These are phyloP conservation scores for Scarus forsteni DNA, from an alignment of 2,797 vertebrate species.

Conservation along the genomic window DNA sequence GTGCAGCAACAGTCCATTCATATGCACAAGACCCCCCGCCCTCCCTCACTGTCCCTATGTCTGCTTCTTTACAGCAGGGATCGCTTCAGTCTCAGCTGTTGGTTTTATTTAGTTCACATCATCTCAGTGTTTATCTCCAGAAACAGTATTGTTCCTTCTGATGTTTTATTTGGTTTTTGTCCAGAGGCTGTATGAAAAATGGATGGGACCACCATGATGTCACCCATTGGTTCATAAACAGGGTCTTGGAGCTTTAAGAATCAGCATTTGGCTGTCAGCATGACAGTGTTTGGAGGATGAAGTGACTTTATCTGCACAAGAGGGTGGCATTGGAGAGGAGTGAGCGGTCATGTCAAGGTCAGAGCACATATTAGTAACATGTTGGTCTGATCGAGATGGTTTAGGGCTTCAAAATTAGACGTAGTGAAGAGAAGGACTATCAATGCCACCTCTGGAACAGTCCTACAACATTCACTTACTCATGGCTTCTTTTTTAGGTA, in stretches of 20 bases:
- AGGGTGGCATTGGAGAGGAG: not conserved
- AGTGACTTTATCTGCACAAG: not conserved
- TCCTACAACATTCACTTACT: too few species aligned
- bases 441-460: too few species aligned
- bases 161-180: not conserved
- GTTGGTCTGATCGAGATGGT: too few species aligned
- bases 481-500: too few species aligned
- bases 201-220: not conserved
- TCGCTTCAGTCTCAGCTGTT: slow-evolving; percentile 12
- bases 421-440: too few species aligned
- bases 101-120: not conserved
- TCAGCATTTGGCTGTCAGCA: not conserved
- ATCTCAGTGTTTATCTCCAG: not conserved
- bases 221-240: not conserved
- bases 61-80: slow-evolving; percentile 8
- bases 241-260: not conserved
- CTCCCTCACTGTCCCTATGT: slow-evolving; percentile 6
- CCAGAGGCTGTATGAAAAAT: not conserved
- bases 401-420: too few species aligned
- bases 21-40: slow-evolving; percentile 11
- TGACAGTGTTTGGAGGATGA: not conserved
- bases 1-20: slow-evolving; percentile 42
- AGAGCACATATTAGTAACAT: too few species aligned
- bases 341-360: too few species aligned
- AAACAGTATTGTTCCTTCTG: not conserved